phyloP scores from a whole-genome alignment of 1,140 invertebrate genomes.

The Maconellicoccus hirsutus region DNA sequence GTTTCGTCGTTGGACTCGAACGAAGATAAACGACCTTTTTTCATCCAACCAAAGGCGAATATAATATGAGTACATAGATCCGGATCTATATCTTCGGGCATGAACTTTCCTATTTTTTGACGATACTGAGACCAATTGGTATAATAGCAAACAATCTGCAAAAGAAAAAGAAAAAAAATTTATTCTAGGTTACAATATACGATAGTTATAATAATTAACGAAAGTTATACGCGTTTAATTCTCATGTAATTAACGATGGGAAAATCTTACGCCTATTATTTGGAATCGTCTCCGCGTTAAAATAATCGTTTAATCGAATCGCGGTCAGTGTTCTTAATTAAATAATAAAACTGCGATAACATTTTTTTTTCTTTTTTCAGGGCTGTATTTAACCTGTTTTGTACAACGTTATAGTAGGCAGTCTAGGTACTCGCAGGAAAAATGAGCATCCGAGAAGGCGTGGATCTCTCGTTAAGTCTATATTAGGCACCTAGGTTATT shows the following conservation, averaged over 20 bases:
- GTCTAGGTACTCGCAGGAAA: no score
- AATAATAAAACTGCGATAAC: neutral
- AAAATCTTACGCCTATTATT: neutral
- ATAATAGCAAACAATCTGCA: conserved; percentile 83
- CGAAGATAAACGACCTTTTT: conserved; percentile 82
- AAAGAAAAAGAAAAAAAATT: conserved; percentile 26
- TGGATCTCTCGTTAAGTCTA: no score
- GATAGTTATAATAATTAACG: neutral
- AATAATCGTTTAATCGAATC: neutral
- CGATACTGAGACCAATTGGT: conserved; percentile 97
- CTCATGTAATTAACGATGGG: neutral
- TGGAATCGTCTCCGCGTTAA: neutral
- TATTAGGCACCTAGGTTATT: no score
- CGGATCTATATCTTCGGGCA: conserved; percentile 88
- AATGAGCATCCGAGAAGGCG: no score
- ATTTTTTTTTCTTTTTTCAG: neutral
- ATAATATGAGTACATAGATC: conserved; percentile 92
- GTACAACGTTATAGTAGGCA: neutral
- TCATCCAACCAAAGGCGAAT: conserved; percentile 93
- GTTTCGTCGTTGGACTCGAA: conserved; percentile 88
- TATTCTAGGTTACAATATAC: neutral
- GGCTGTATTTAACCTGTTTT: neutral
- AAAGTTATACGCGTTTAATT: neutral
- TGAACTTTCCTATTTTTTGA: conserved; percentile 81
- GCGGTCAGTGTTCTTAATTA: neutral